Conservation (phyloP, 37 sponge, comb jelly and placozoan species). For the Hormiphora californensis region DNA sequence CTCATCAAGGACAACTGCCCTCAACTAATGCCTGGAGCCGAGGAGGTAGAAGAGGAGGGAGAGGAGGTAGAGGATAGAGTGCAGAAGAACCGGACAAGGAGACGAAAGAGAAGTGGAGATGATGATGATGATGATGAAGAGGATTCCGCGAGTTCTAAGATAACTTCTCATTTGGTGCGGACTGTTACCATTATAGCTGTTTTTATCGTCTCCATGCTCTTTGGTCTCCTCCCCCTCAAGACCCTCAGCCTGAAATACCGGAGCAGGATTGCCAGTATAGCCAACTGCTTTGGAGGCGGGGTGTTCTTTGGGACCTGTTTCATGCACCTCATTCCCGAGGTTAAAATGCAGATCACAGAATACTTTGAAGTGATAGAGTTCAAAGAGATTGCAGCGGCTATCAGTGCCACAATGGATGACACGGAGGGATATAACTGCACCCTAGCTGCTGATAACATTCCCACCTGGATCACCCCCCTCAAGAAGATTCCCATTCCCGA, state of each 20-base stretch:
- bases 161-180: background rate
- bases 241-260: background rate
- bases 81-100: too few species aligned
- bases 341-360: too few species aligned
- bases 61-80: too few species aligned
- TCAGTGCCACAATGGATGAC: too few species aligned
- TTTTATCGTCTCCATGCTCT: background rate
- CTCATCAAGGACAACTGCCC: too few species aligned
- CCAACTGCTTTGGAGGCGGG: constrained; percentile 2
- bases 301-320: constrained; percentile 19
- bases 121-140: background rate
- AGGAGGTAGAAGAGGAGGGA: too few species aligned
- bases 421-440: too few species aligned
- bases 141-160: background rate
- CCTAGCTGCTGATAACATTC: too few species aligned
- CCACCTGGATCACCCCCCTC: too few species aligned
- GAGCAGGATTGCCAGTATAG: background rate
- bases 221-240: background rate
- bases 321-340: constrained; percentile 13
- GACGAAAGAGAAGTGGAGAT: background rate
- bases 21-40: too few species aligned
- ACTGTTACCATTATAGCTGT: background rate
- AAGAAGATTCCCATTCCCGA: background rate
- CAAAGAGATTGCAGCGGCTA: too few species aligned
- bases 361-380: too few species aligned